Evolutionary conservation across 2,888 invertebrate species (phyloP), one percentile per base, ranked within the genome.

Genomic region (Drosophila borborema): DNA sequence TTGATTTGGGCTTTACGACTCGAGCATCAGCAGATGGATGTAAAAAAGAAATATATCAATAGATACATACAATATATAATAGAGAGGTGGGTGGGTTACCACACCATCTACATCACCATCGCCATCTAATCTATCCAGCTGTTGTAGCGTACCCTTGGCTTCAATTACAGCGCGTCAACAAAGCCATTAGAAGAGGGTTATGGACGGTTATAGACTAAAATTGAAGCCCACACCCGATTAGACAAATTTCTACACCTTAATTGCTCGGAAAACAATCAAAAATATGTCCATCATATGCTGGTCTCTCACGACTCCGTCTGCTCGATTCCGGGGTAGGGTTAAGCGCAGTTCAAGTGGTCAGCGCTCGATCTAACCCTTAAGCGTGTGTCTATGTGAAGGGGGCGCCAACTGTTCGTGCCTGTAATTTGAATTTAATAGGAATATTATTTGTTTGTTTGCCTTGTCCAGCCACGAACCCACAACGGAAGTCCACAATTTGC

Each of bases 391-490:
- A 10, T n/a, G 40, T 16, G n/a, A 40, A 18, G 58, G 49, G 56
- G 66, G 72, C 66, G 69, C 80, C 82, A 85, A 74, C 80, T 75
- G 77, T 87, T 82, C 74, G 78, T 77, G 82, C 75, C 74, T 79
- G 72, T 86, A 82, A 83, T 88, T 88, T 82, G 83, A 82, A 83
- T 88, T 86, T 86, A 86, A 81, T 83, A 69, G 83, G 77, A 86
- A 75, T 72, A 80, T 72, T 77, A 72, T 85, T 80, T 80, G 75
- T 84, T 82, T 86, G 70, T 86, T 65, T 74, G 51, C 34, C 36
- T 60, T 67, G 58, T 59, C 63, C 64, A 67, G 61, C 23, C 54
- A 18, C 45, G 20, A 45, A 45, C 54, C 34, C 51, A 36, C 34
- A 70, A 67, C 79, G 80, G 77, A 85, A 82, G 60, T 73, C 48